Evolutionary conservation across 2,113 vertebrate genomes (phyloP).

Genomic region (Zosterops japonicus): DNA sequence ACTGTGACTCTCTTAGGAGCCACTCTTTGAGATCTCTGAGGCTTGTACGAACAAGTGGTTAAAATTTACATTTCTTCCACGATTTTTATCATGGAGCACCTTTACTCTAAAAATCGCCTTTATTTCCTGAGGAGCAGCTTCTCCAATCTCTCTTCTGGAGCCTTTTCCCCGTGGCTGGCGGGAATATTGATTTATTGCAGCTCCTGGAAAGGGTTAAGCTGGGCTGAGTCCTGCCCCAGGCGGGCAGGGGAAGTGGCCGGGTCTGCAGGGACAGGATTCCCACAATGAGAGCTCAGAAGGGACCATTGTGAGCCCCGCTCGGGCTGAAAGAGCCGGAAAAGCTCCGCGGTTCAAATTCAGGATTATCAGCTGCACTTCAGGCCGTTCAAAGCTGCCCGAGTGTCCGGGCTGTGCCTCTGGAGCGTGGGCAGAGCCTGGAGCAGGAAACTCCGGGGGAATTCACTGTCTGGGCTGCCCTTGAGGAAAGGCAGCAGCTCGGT

Average conservation of each 20-base stretch:
- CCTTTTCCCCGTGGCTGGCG: background rate
- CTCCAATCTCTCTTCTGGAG: rapidly evolving
- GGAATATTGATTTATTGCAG: rapidly evolving
- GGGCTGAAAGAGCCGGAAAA: slow-evolving; percentile 9
- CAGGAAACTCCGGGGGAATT: background rate
- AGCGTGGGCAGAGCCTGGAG: background rate
- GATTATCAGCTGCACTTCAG: background rate
- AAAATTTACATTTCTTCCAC: background rate
- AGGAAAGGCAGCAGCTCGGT: background rate
- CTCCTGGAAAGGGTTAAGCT: slow-evolving; percentile 18
- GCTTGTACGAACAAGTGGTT: background rate
- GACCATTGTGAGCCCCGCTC: background rate
- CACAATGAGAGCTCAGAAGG: background rate
- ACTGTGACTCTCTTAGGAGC: background rate
- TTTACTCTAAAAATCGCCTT: background rate
- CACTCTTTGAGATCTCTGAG: background rate
- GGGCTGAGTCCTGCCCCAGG: background rate
- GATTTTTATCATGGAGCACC: background rate
- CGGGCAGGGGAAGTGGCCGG: slow-evolving; percentile 34
- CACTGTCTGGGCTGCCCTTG: background rate
- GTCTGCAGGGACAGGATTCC: slow-evolving; percentile 1
- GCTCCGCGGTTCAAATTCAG: background rate
- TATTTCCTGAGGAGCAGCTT: background rate
- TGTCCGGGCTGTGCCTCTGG: background rate
- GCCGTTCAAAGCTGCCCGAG: background rate